Base-by-base conservation (phyloP, 2,797 vertebrate genomes). In the Gobio occitaniae region DNA sequence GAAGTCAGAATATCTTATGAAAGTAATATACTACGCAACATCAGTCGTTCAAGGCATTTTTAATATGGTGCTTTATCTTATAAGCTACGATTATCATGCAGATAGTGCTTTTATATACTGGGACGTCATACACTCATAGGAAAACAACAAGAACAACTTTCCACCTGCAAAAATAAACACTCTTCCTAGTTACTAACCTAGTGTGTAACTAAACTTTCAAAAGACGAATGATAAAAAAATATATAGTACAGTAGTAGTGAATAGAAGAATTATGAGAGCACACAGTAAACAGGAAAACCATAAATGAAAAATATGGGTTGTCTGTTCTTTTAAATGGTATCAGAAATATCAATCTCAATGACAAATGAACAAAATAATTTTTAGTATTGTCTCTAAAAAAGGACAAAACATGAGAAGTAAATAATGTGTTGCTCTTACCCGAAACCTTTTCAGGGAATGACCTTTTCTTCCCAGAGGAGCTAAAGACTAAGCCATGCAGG, bases 361-460 rank as follows among this genome's bases (percentile, higher is more conserved):
- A 65, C 25, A 65, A 32, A 65, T 32, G 2, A 65, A 32, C 13
- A 0, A 65, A 65, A 32, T 65, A 6, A 3, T 32, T 11, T 25
- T 63, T 17, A 77, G 52, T 59, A 12, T n/a, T 2, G 21, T 17
- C 47, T 80, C 3, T 17, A 81, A 81, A 81, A 12, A n/a, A 25
- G 2, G 16, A 25, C 3, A 75, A 61, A 36, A 4, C 4, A 32
- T 32, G 41, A 7, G 12, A 50, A 19, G 7, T 38, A 72, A n/a
- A 25, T 38, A 48, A 21, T 3, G 41, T n/a, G 44, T n/a, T n/a
- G 69, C 19, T 76, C 82, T 76, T 76, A 83, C 82, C 71, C 44
- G 61, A 9, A 66, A 21, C 15, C 47, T 50, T 50, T 52, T 68
- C 15, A 29, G 19, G 1, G 15, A 68, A 52, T 56, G 21, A 19